Base-by-base conservation (phyloP, 1,140 invertebrate genomes). In the Drosophila tsacasi region DNA sequence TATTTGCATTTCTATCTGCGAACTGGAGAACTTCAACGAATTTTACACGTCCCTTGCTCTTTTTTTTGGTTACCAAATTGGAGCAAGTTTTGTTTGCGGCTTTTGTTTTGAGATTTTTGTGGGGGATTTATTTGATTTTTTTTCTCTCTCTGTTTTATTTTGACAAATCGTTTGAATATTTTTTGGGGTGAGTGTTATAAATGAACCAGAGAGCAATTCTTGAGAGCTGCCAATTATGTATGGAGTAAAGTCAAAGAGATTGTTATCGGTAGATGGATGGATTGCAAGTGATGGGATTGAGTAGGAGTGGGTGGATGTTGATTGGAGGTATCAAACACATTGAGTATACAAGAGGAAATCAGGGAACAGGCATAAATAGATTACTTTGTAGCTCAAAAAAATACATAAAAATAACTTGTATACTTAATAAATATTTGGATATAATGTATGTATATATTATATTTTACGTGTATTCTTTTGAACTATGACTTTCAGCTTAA, bases 1-100 rank as follows among this genome's bases (percentile, higher is more conserved):
- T 79, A 85, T 85, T 86, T 82, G 62, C 59, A 86, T 83, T 83
- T 76, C 57, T 71, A 59, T 66, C 63, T 68, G 46, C 46, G 62
- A 27, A 52, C 39, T 67, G 54, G 47, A 44, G 52, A 63, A 75
- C 50, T 63, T 74, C 58, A 63, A 59, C 62, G 30, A 74, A 74
- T 66, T 66, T 52, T 57, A 66, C 50, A 57, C 50, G 50, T 80
- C 59, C 69, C 55, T 60, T 68, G 25, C 57, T 46, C 17, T 46
- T 54, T 25, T 50, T 49, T 30, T 50, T 57, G 60, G 35, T 44
- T 55, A 40, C 4, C n/a, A 57, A 57, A 52, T 54, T 76, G 62
- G 62, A 67, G 62, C 74, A 59, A 76, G 37, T 55, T 60, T 71
- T 71, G 57, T 49, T 57, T 61, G 72, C 23, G 52, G 69, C 49